These are phyloP conservation scores for Aphaenogaster ashmeadi DNA, from an alignment of 1,140 invertebrate genomes.

Conservation along the genomic window DNA sequence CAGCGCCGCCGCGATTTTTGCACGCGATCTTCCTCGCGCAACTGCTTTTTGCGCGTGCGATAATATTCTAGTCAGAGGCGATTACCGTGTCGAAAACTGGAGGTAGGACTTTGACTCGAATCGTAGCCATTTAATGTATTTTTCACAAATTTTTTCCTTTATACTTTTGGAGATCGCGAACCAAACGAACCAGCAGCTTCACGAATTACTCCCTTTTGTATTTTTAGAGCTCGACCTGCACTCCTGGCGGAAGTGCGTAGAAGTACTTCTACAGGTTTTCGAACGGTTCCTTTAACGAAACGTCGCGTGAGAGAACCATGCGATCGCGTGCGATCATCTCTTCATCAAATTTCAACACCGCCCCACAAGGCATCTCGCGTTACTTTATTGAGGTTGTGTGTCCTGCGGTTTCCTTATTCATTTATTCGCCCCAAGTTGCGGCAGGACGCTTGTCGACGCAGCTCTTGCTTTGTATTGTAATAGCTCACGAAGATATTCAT, in stretches of 20 bases:
- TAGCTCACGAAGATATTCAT: neutral
- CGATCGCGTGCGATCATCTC: conserved; percentile 12
- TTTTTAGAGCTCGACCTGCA: neutral
- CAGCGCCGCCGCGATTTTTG: neutral
- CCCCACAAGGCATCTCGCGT: conserved; percentile 2
- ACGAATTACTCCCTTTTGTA: neutral
- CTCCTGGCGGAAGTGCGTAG: neutral
- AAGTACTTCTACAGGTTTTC: neutral
- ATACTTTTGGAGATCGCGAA: neutral
- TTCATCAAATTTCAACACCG: conserved; percentile 39
- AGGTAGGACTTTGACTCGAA: neutral
- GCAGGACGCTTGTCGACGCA: conserved; percentile 10
- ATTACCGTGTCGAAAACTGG: neutral
- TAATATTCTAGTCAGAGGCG: neutral
- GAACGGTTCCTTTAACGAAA: neutral
- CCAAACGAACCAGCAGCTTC: neutral
- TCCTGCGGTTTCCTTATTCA: conserved; percentile 9
- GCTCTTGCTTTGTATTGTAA: neutral
- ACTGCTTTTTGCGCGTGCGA: neutral
- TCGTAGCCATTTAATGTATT: neutral
- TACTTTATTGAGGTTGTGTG: conserved; percentile 20
- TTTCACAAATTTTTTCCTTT: neutral
- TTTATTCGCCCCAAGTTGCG: conserved; percentile 8
- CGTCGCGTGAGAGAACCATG: conserved; percentile 25
- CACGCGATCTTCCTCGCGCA: neutral